Conservation (phyloP, 2,113 vertebrate species). For the Atherinomorus stipes region DNA sequence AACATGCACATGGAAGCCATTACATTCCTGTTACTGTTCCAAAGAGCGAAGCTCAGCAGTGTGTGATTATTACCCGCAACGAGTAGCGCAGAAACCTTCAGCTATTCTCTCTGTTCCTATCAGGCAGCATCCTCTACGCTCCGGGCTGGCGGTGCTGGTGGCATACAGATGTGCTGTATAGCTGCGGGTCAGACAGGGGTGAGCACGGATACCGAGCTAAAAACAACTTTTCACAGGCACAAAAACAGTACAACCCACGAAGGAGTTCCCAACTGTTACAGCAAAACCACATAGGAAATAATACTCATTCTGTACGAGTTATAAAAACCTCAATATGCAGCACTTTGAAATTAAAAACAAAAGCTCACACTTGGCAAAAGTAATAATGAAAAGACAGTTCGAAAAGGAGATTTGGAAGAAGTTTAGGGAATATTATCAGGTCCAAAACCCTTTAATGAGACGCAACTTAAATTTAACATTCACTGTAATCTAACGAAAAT, state of each 20-base stretch:
- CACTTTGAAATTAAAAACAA: too few relatives aligned
- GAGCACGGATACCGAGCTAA: slow-evolving; percentile 18
- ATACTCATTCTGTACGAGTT: too few relatives aligned
- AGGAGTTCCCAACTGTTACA: background rate
- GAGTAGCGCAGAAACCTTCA: slow-evolving; percentile 17
- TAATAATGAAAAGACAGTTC: too few relatives aligned
- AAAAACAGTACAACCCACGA: background rate
- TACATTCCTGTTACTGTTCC: slow-evolving; percentile 39
- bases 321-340: too few relatives aligned
- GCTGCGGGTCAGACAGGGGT: slow-evolving; percentile 45
- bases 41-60: slow-evolving; percentile 31
- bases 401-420: too few relatives aligned
- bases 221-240: background rate
- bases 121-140: slow-evolving; percentile 16
- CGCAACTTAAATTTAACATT: too few relatives aligned
- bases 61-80: slow-evolving; percentile 36
- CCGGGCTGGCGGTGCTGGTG: slow-evolving; percentile 27
- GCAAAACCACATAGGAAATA: too few relatives aligned
- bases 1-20: slow-evolving; percentile 53
- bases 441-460: too few relatives aligned
- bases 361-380: too few relatives aligned
- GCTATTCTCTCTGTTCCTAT: slow-evolving; percentile 26
- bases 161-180: slow-evolving; percentile 63
- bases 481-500: too few relatives aligned
- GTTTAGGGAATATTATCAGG: too few relatives aligned